Conservation (phyloP, 2,797 vertebrate species). For the Chrysocyon brachyurus region DNA sequence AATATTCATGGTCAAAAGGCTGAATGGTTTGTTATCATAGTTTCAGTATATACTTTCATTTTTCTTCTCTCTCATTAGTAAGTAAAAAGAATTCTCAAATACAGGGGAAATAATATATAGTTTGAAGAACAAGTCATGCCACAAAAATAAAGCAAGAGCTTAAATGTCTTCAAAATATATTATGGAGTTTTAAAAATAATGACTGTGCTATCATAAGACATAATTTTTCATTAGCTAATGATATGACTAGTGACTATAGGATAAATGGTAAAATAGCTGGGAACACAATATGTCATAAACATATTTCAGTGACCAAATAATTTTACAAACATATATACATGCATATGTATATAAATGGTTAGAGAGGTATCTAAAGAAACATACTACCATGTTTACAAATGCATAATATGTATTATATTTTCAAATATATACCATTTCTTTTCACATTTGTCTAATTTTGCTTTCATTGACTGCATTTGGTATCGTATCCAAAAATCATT, state of each 20-base stretch:
- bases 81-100: not conserved
- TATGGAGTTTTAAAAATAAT: not conserved
- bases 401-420: not conserved
- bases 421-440: not conserved
- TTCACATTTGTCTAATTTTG: not conserved
- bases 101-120: not conserved
- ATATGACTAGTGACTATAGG: not conserved
- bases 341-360: not conserved
- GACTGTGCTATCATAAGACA: not conserved
- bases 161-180: not conserved
- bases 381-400: not conserved
- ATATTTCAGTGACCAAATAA: not conserved
- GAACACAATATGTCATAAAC: not conserved
- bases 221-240: not conserved
- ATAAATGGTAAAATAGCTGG: not conserved
- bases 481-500: not conserved
- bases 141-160: not conserved
- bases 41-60: not conserved
- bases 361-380: not conserved
- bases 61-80: not conserved
- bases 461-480: not conserved
- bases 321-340: not conserved
- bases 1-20: not conserved
- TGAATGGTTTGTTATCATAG: not conserved
- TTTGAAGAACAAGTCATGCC: not conserved